Percentiles rank a stretch among this genome's conserved stretches.
Evolutionary conservation across 2,888 invertebrate genomes (phyloP).

Genomic region (Cheilosia variabilis): DNA sequence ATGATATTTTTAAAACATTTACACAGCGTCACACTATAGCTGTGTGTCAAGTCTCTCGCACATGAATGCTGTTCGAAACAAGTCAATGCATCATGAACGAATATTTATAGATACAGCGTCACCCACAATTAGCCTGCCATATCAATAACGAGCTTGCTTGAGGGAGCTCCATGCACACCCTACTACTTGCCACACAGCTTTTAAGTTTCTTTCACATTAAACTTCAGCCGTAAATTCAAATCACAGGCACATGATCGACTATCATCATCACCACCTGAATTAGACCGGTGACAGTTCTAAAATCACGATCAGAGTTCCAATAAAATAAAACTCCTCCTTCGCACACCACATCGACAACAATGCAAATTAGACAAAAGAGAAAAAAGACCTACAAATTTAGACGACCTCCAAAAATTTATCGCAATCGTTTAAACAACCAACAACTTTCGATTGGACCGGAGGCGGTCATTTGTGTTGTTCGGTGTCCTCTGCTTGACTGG

Average conservation of each 20-base stretch:
- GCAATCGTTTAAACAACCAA: background rate
- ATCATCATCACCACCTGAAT: slow-evolving; percentile 33
- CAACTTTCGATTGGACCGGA: slow-evolving; percentile 57
- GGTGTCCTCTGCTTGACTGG: slow-evolving; percentile 4
- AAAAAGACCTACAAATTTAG: background rate
- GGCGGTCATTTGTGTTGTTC: slow-evolving; percentile 15
- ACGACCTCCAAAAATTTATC: slow-evolving; percentile 46
- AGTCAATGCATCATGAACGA: background rate
- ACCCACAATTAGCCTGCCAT: background rate
- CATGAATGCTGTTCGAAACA: background rate
- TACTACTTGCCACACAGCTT: too few species aligned
- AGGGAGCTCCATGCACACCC: too few species aligned
- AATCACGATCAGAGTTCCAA: slow-evolving; percentile 25
- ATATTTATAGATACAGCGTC: background rate
- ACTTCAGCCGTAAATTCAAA: background rate
- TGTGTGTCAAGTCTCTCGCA: too few species aligned
- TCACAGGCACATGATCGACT: slow-evolving; percentile 3
- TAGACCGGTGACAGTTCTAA: slow-evolving; percentile 13
- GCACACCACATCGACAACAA: slow-evolving; percentile 10
- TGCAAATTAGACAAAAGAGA: slow-evolving; percentile 39
- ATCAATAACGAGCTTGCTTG: background rate
- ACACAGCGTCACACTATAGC: too few species aligned
- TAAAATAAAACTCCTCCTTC: slow-evolving; percentile 8
- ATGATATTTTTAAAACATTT: too few species aligned
- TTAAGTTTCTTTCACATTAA: background rate